These are phyloP conservation scores for Cyprinodon variegatus DNA, from an alignment of 2,113 vertebrate genomes.

Conservation along the genomic window DNA sequence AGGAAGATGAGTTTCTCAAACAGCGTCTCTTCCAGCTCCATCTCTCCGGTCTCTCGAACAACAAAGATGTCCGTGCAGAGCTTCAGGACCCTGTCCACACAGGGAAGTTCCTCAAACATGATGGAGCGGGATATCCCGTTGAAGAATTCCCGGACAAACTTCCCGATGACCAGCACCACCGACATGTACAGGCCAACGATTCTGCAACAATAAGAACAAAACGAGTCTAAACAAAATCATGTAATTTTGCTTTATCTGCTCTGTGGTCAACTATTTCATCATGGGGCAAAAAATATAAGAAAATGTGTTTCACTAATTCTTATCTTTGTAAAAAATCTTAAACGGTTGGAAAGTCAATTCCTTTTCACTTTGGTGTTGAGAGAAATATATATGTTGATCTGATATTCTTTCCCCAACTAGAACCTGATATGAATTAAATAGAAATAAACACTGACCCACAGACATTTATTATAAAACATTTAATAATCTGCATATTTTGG, in stretches of 20 bases:
- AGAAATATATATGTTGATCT: too few species aligned
- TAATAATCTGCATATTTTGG: not conserved
- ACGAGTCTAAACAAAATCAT: not conserved
- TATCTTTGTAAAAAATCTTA: too few species aligned
- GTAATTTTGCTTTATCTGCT: too few species aligned
- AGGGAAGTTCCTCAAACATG: constrained; percentile 84
- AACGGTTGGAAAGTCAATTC: too few species aligned
- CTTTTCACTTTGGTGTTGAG: too few species aligned
- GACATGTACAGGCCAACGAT: constrained; percentile 83
- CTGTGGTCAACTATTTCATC: too few species aligned
- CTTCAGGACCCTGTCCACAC: constrained; percentile 80
- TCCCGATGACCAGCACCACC: constrained; percentile 81
- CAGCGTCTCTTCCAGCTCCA: constrained; percentile 83
- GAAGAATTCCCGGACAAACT: constrained; percentile 85
- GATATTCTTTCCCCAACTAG: too few species aligned
- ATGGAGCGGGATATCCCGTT: constrained; percentile 82
- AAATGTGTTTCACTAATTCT: too few species aligned
- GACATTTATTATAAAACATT: not conserved
- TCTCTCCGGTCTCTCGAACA: constrained; percentile 79
- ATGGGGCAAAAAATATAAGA: too few species aligned
- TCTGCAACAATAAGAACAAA: constrained; percentile 44
- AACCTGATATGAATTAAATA: not conserved
- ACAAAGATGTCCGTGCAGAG: constrained; percentile 81
- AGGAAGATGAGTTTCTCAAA: constrained; percentile 83
- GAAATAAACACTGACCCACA: not conserved